Evolutionary conservation across 2,113 vertebrate species (phyloP), one percentile per base, ranked within the genome.

Genomic region (Athene noctua): DNA sequence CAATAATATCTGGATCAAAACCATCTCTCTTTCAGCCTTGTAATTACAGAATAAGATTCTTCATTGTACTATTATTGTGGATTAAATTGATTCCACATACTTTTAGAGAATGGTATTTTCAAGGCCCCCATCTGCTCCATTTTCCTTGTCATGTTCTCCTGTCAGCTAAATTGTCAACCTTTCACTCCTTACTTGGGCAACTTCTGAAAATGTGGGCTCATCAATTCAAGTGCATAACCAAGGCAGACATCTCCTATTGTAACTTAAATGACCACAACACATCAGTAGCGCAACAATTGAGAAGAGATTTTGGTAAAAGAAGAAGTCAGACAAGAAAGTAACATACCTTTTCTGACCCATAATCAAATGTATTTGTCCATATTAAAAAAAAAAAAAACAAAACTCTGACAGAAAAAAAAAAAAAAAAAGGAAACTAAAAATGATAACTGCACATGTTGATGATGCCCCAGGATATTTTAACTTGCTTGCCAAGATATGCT

Each of bases 391-490:
- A 5, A 34, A 34, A 52, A 40, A 79, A n/a, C n/a, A n/a, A 86
- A n/a, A 3, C 13, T 46, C 72, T 18, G 29, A 82, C 72, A 70
- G 8, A 7, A 29, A 47, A 36, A 22, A 42, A 34, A 40, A 61
- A 46, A 40, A 62, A 49, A 47, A 29, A 20, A 42, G 8, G 13
- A 38, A 80, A 83, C 26, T 13, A 22, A 58, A 86, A 92, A 63
- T 36, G 9, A 58, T 80, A 90, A 80, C 72, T 85, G 89, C 73
- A 92, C 80, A 82, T 91, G 94, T 46, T 92, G 88, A 79, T 81
- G 89, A 75, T 95, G 95, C 92, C 97, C 91, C 44, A 3, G 95
- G 96, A 96, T 90, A 96, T 97, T 94, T 95, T 94, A 90, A 95
- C 78, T 94, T 72, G 58, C 92, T 82, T 94, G 94, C 90, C 86